These are phyloP conservation scores for Percopsis transmontana DNA, from an alignment of 2,113 vertebrate species.

Conservation along the genomic window DNA sequence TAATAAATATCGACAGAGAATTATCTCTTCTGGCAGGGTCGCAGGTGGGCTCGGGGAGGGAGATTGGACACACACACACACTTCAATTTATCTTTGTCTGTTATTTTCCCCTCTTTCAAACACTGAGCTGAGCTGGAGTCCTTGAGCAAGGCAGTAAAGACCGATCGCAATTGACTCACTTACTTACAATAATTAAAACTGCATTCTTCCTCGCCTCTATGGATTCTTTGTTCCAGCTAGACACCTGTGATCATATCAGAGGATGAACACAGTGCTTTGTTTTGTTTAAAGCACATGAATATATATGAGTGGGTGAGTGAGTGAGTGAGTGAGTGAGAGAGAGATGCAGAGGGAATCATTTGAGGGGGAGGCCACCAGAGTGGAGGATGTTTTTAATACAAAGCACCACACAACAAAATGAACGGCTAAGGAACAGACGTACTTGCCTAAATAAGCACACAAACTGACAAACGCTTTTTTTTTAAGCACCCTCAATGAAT, in stretches of 20 bases:
- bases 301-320: not conserved
- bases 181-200: conserved; percentile 34
- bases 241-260: conserved; percentile 25
- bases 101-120: not conserved
- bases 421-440: conserved; percentile 24
- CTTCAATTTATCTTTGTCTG: not conserved
- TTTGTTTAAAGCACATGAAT: conserved; percentile 28
- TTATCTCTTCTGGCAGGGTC: conserved; percentile 72
- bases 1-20: conserved; percentile 79
- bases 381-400: conserved; percentile 24
- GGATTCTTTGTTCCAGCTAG: conserved; percentile 31
- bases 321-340: not conserved
- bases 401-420: conserved; percentile 34
- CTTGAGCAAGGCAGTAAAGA: conserved; percentile 39
- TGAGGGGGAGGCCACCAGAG: conserved; percentile 15
- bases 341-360: not conserved
- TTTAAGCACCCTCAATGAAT: conserved; percentile 42
- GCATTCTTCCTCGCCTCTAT: conserved; percentile 12
- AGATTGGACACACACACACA: conserved; percentile 59
- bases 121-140: not conserved
- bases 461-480: conserved; percentile 30
- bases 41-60: conserved; percentile 68
- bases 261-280: conserved; percentile 44
- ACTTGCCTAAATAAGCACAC: conserved; percentile 3
- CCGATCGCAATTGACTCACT: not conserved